A percentile compares a stretch with the other conserved stretches of the same genome.
Conservation (phyloP, 1,140 invertebrate species). For the Sarcophaga bullata region DNA sequence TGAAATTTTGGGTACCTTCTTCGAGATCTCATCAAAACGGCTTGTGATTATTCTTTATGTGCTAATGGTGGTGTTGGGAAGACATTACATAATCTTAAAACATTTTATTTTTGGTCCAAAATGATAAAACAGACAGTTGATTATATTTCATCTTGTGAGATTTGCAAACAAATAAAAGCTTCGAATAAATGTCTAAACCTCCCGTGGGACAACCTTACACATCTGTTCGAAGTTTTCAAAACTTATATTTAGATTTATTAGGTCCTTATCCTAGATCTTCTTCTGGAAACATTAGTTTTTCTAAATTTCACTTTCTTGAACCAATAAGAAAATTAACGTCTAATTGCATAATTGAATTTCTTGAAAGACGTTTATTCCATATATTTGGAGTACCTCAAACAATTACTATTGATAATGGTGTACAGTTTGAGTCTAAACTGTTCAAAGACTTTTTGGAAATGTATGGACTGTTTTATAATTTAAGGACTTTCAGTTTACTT, state of each 20-base stretch:
- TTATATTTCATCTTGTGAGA: not conserved
- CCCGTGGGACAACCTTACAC: not conserved
- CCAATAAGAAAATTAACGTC: no score
- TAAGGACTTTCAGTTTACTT: conserved; percentile 41
- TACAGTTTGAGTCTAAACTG: not conserved
- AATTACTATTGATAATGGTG: conserved; percentile 8
- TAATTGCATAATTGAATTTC: no score
- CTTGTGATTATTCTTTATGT: no score
- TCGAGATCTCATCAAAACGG: no score
- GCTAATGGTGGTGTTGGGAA: no score
- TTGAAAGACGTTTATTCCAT: no score
- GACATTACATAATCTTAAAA: no score
- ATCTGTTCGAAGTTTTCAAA: conserved; percentile 16
- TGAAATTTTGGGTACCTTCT: conserved; percentile 44
- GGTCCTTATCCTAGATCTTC: conserved; percentile 34
- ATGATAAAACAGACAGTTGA: no score
- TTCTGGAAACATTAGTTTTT: conserved; percentile 31
- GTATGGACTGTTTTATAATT: not conserved
- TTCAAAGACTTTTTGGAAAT: conserved; percentile 29
- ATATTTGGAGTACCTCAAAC: no score
- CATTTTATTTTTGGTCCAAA: no score
- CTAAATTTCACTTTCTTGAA: no score
- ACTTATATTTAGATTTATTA: conserved; percentile 29
- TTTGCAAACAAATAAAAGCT: not conserved
- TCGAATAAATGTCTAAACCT: not conserved